phyloP scores from a whole-genome alignment of 2,888 invertebrate genomes.

The Acrobasis consociella region DNA sequence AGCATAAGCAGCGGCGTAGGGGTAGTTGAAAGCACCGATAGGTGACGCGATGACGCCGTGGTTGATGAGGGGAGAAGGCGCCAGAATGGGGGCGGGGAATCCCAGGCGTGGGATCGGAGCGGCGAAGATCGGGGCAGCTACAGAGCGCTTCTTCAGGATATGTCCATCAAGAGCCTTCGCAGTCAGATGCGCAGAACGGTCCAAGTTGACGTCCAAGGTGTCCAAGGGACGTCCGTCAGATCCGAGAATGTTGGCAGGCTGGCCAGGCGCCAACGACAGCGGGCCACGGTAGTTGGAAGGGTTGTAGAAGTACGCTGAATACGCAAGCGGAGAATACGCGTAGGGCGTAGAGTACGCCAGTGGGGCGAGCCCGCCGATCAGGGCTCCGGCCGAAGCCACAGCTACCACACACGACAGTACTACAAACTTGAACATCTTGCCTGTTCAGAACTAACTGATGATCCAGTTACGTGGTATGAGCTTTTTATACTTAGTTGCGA shows the following conservation, averaged over 20 bases:
- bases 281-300: conserved; percentile 65
- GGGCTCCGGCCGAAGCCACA: conserved; percentile 70
- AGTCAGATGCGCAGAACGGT: conserved; percentile 68
- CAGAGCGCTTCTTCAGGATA: conserved; percentile 63
- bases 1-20: conserved; percentile 3
- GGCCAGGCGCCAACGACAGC: conserved; percentile 71
- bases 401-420: conserved; percentile 85
- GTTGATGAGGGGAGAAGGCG: conserved; percentile 1
- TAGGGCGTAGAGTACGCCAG: conserved; percentile 4
- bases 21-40: neutral
- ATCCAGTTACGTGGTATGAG: conserved; percentile 35
- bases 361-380: conserved; percentile 36
- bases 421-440: conserved; percentile 80
- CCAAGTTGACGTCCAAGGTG: conserved; percentile 72
- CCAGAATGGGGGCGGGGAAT: neutral
- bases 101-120: neutral
- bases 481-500: conserved; percentile 52
- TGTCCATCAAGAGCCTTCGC: conserved; percentile 59
- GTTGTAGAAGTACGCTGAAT: conserved; percentile 43
- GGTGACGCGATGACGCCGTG: neutral
- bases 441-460: conserved; percentile 66
- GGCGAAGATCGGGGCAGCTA: conserved; percentile 35
- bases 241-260: conserved; percentile 68
- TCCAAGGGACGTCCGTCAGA: conserved; percentile 73
- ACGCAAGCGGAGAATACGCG: conserved; percentile 37